Conservation (phyloP, 2,797 vertebrate species). For the Clarias laeviceps region DNA sequence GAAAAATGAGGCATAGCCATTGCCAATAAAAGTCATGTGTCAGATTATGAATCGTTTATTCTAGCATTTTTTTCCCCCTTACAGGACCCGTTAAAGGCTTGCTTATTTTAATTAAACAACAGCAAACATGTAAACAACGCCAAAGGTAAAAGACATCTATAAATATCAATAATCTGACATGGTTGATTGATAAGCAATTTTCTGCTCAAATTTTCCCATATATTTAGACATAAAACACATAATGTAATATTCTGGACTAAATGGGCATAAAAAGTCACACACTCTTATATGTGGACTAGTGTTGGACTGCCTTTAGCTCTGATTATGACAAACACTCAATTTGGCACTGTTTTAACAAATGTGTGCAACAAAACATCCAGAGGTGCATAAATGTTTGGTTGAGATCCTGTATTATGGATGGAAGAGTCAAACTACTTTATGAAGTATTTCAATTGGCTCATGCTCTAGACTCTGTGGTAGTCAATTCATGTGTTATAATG, state of each 20-base stretch:
- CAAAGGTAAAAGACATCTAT: not conserved
- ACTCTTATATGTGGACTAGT: no score
- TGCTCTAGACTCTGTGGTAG: no score
- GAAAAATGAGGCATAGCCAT: not conserved
- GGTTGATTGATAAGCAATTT: not conserved
- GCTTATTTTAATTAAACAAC: not conserved
- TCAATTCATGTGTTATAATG: no score
- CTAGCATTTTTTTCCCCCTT: not conserved
- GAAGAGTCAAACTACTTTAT: no score
- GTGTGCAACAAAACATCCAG: no score
- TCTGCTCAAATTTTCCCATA: not conserved
- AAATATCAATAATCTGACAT: not conserved
- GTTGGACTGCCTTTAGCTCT: no score
- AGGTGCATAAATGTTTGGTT: no score
- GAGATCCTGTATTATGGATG: no score
- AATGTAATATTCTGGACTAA: not conserved
- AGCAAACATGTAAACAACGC: not conserved
- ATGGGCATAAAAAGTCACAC: not conserved
- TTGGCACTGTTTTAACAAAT: no score
- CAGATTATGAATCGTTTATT: not conserved
- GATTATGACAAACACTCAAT: no score
- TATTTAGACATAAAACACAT: not conserved
- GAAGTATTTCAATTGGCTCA: no score
- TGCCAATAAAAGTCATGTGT: not conserved
- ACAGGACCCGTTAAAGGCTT: no score